A percentile compares a stretch with the other conserved stretches of the same genome.
Conservation (phyloP, 2,797 vertebrate genomes). For the Mergus octosetaceus region DNA sequence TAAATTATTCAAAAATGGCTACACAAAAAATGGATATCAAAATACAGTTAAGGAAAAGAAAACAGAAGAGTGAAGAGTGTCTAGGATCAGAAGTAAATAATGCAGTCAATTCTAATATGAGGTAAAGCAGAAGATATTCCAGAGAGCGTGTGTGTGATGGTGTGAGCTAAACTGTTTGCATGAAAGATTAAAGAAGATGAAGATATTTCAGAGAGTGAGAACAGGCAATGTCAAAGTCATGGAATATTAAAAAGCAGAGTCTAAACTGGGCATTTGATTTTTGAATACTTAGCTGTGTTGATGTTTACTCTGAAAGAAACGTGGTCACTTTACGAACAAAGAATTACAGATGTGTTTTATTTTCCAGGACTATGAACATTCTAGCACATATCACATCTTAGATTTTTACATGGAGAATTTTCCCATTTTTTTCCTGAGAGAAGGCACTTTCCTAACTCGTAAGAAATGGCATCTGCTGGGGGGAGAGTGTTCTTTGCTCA, state of each 20-base stretch:
- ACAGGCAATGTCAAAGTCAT: constrained; percentile 28
- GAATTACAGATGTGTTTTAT: not conserved
- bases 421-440: not conserved
- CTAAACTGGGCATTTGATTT: not conserved
- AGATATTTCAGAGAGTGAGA: constrained; percentile 40
- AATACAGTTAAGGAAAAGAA: not conserved
- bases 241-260: constrained; percentile 39
- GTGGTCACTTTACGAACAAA: not conserved
- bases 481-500: not conserved
- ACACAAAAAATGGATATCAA: not conserved
- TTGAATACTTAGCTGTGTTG: not conserved
- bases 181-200: constrained; percentile 59
- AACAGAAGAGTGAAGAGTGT: not conserved
- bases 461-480: not conserved
- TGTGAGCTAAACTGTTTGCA: constrained; percentile 38
- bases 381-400: not conserved
- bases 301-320: not conserved
- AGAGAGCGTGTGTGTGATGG: not conserved
- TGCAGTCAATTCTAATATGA: not conserved
- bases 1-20: constrained; percentile 27
- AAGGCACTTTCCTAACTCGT: not conserved
- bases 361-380: not conserved
- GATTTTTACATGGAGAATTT: not conserved
- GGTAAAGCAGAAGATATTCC: not conserved
- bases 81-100: constrained; percentile 9